Evolutionary conservation across 2,888 invertebrate species (phyloP).

Genomic region (Terebella lapidaria): DNA sequence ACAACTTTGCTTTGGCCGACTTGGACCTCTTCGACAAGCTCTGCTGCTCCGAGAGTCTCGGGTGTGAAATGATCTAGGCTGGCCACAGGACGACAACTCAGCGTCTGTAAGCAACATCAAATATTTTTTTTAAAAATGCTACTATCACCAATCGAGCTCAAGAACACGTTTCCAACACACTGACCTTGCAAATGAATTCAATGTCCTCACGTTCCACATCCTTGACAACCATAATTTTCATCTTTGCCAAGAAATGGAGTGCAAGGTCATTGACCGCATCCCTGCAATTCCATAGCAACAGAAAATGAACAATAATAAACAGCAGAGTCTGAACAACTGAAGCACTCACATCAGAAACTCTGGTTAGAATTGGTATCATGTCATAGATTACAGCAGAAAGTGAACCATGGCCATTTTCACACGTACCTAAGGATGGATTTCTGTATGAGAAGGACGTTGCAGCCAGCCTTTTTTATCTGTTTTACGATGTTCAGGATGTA

Average conservation of each 20-base stretch:
- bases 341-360: too few relatives aligned
- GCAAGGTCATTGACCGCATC: slow-evolving; percentile 97
- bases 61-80: slow-evolving; percentile 95
- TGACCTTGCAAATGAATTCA: slow-evolving; percentile 86
- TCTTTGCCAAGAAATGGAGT: slow-evolving; percentile 95
- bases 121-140: too few relatives aligned
- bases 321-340: too few relatives aligned
- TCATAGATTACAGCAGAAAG: too few relatives aligned
- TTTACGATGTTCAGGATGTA: slow-evolving; percentile 98
- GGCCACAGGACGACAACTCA: slow-evolving; percentile 92
- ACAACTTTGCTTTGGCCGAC: slow-evolving; percentile 80
- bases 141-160: too few relatives aligned
- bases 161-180: background rate
- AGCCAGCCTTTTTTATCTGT: slow-evolving; percentile 96
- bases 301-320: background rate
- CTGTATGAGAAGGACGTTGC: slow-evolving; percentile 91
- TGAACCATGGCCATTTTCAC: too few relatives aligned
- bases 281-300: slow-evolving; percentile 55
- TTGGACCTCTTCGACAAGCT: slow-evolving; percentile 87
- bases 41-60: slow-evolving; percentile 86
- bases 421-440: slow-evolving; percentile 72
- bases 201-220: slow-evolving; percentile 98
- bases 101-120: slow-evolving; percentile 58
- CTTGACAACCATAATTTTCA: slow-evolving; percentile 96
- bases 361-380: too few relatives aligned